phyloP scores from a whole-genome alignment of 1,140 invertebrate genomes.

The Sinonovacula constricta region DNA sequence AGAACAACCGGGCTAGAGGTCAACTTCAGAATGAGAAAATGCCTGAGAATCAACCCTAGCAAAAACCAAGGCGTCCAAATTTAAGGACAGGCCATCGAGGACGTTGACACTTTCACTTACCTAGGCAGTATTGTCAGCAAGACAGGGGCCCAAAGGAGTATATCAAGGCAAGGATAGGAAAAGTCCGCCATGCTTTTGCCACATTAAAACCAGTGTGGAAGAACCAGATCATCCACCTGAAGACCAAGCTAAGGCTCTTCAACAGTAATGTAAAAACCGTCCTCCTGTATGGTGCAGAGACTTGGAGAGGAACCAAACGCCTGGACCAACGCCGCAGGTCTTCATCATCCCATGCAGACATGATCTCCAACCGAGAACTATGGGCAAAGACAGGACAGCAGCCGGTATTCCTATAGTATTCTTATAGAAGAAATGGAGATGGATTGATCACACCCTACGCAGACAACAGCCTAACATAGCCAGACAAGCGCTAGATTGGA shows the following conservation, averaged over 20 bases:
- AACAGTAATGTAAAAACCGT: too few relatives aligned
- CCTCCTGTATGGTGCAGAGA: too few relatives aligned
- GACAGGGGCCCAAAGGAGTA: conserved; percentile 19
- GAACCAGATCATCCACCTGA: background rate
- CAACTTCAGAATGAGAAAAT: conserved; percentile 37
- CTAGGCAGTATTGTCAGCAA: conserved; percentile 40
- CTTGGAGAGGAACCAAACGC: too few relatives aligned
- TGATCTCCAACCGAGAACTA: conserved; percentile 29
- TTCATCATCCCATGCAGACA: conserved; percentile 46
- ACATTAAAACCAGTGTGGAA: background rate
- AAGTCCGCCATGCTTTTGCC: too few relatives aligned
- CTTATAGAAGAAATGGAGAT: too few relatives aligned
- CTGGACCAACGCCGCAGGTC: conserved; percentile 26
- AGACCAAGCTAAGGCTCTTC: too few relatives aligned
- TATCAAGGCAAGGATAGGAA: too few relatives aligned
- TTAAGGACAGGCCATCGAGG: conserved; percentile 21
- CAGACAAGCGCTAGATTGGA: too few relatives aligned
- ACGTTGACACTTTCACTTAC: conserved; percentile 32
- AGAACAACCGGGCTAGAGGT: conserved; percentile 30
- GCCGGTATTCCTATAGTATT: conserved; percentile 3
- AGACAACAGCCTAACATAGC: too few relatives aligned
- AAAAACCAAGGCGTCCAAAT: background rate
- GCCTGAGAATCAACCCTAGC: conserved; percentile 19
- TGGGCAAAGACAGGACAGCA: conserved; percentile 33
- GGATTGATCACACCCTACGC: too few relatives aligned